These are phyloP conservation scores for Thalassophryne amazonica DNA, from an alignment of 2,797 vertebrate species.

Conservation along the genomic window DNA sequence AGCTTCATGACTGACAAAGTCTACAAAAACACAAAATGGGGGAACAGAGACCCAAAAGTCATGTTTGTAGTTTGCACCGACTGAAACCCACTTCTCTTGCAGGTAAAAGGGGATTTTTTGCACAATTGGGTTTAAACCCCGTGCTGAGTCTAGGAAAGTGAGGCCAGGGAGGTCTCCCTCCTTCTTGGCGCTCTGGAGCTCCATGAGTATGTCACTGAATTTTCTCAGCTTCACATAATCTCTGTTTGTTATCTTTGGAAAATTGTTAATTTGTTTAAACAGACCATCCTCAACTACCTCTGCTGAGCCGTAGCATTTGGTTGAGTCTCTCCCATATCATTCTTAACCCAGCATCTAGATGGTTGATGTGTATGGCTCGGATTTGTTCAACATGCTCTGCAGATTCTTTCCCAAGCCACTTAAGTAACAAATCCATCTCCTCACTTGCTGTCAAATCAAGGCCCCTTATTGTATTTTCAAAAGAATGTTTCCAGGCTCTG, in stretches of 20 bases:
- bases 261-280: conserved; percentile 12
- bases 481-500: conserved; percentile 28
- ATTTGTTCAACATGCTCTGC: conserved; percentile 34
- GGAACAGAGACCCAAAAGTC: neutral
- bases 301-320: conserved; percentile 7
- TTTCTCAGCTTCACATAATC: conserved; percentile 7
- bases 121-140: conserved; percentile 1
- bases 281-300: conserved; percentile 15
- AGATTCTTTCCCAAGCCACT: conserved; percentile 41
- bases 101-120: conserved; percentile 2
- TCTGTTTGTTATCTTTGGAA: conserved; percentile 17
- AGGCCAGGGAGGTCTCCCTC: conserved; percentile 22
- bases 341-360: conserved; percentile 3
- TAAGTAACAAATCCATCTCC: conserved; percentile 18
- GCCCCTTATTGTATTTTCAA: neutral
- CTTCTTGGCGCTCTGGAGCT: conserved; percentile 4
- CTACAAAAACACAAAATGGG: conserved; percentile 29
- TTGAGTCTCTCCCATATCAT: conserved; percentile 27
- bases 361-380: conserved; percentile 29
- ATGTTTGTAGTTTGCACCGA: conserved; percentile 18
- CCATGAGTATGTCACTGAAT: conserved; percentile 20
- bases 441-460: neutral
- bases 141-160: conserved; percentile 28
- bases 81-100: conserved; percentile 32
- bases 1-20: conserved; percentile 32